Percentiles rank a stretch among this genome's conserved stretches.
Conservation (phyloP, 2,888 invertebrate species). For the Rhyacophila evoluta region DNA sequence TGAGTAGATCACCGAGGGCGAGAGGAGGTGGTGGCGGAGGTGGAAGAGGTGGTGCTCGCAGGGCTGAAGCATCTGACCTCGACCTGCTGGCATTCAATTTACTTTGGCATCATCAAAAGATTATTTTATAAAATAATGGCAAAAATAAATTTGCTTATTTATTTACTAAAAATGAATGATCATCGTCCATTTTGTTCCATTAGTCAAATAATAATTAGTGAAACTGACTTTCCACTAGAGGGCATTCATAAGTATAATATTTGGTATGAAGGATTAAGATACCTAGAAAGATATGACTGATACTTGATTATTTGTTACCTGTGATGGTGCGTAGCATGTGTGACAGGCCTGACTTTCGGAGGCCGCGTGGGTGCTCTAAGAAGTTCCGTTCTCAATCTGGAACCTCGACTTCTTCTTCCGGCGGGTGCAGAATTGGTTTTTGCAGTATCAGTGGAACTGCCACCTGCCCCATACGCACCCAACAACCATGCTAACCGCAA, state of each 20-base stretch:
- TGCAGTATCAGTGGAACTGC: slow-evolving; percentile 2
- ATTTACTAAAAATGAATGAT: too few species aligned
- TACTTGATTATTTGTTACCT: neutral
- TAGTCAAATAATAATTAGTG: too few species aligned
- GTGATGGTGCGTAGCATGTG: neutral
- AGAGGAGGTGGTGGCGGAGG: slow-evolving; percentile 70
- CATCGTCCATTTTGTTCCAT: too few species aligned
- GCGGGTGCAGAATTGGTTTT: slow-evolving; percentile 59
- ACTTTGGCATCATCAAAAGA: too few species aligned
- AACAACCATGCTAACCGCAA: slow-evolving; percentile 96
- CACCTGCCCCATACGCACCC: slow-evolving; percentile 88
- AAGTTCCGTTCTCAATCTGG: slow-evolving; percentile 65
- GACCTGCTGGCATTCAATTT: slow-evolving; percentile 81
- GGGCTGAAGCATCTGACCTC: slow-evolving; percentile 84
- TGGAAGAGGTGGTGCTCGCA: slow-evolving; percentile 62
- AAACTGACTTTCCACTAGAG: too few species aligned
- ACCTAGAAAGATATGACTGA: too few species aligned
- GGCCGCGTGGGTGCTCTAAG: slow-evolving; percentile 27
- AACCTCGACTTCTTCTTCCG: slow-evolving; percentile 63
- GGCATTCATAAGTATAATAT: too few species aligned
- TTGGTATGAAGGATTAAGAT: too few species aligned
- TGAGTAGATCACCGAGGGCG: slow-evolving; percentile 89
- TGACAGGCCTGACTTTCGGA: slow-evolving; percentile 60
- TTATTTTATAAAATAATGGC: too few species aligned
- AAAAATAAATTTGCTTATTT: too few species aligned